phyloP scores from a whole-genome alignment of 2,888 invertebrate genomes.

The Conus canariensis region DNA sequence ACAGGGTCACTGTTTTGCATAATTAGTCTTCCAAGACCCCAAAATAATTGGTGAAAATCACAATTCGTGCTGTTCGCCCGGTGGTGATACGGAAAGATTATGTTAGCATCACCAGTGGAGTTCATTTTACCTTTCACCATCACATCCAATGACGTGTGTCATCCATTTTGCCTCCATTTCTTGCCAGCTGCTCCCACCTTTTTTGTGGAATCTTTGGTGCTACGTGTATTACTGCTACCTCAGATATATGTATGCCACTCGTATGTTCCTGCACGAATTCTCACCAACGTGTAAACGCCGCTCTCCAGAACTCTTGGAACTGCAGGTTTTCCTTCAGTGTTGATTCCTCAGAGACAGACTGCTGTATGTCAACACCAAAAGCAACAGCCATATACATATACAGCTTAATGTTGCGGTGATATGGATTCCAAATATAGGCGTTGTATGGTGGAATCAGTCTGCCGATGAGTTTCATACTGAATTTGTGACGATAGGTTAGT shows the following conservation, averaged over 20 bases:
- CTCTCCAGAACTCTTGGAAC: too few relatives aligned
- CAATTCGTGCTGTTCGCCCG: background rate
- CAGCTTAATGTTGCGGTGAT: too few relatives aligned
- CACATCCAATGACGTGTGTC: too few relatives aligned
- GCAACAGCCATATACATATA: background rate
- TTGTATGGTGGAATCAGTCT: too few relatives aligned
- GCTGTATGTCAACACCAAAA: too few relatives aligned
- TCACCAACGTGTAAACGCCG: background rate
- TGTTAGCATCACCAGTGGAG: too few relatives aligned
- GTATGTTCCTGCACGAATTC: too few relatives aligned
- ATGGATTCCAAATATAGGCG: too few relatives aligned
- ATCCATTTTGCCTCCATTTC: background rate
- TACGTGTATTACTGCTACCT: background rate
- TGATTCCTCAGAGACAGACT: background rate
- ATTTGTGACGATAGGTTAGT: background rate
- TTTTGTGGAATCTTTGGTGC: background rate
- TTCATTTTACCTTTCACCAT: background rate
- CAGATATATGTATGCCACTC: background rate
- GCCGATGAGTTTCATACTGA: background rate
- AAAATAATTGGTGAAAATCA: background rate
- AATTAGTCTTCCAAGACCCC: background rate
- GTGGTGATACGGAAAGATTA: background rate
- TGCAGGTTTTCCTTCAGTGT: too few relatives aligned
- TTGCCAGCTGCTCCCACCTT: background rate
- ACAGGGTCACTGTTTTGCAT: too few relatives aligned